Base-by-base conservation (phyloP, 2,113 vertebrate species). In the Siniperca chuatsi region DNA sequence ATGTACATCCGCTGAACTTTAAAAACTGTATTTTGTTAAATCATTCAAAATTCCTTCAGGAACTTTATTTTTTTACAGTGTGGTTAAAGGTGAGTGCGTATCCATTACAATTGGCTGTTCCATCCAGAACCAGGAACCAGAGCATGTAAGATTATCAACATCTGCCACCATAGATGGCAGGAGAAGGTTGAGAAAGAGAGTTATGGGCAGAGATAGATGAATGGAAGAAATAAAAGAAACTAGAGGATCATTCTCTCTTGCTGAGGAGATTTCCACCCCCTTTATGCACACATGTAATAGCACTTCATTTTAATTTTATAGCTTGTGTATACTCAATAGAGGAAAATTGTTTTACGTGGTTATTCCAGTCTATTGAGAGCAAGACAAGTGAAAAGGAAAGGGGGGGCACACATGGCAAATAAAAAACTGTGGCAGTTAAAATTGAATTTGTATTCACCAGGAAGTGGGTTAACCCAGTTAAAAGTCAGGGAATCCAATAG, bases 391-490 rank as follows among this genome's bases (percentile, higher is more conserved):
- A 91, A 83, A 82, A 79, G 58, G 20, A 67, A 68, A 80, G 62
- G 82, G 42, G 88, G 50, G 85, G 60, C 66, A 71, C 68, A 78
- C 91, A 91, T 92, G 92, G 94, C 93, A 94, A 95, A 96, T 95
- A 95, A 95, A 93, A 94, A 95, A 94, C 92, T 94, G 93, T 81
- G 81, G 93, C 92, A 93, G 95, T 94, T 94, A 92, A 95, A 96
- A 95, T 96, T 96, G 94, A 96, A 96, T 96, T 96, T 96, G 94
- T 96, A 96, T 96, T 96, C 95, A 95, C 93, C 93, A 92, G 94
- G 94, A 95, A 96, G 95, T 95, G 94, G 94, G 93, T 95, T 95
- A 96, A 96, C 94, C 93, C 93, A 95, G 94, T 96, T 96, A 95
- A 96, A 96, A 95, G 93, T 95, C 93, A 92, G 89, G 93, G 94